Evolutionary conservation across 2,888 invertebrate genomes (phyloP).

Genomic region (Lasioglossum vierecki): DNA sequence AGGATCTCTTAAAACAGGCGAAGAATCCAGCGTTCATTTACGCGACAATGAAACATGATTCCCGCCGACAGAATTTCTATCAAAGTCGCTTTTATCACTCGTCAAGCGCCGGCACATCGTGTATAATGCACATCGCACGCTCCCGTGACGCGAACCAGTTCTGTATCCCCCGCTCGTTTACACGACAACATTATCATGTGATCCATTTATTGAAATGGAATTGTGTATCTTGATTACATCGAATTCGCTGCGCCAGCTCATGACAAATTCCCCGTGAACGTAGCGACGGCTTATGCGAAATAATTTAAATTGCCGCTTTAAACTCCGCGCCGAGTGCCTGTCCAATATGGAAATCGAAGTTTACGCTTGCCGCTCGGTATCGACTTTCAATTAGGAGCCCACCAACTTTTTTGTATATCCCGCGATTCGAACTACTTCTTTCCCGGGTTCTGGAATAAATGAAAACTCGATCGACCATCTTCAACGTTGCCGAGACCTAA

Average conservation of each 20-base stretch:
- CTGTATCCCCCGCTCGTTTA: slow-evolving; percentile 9
- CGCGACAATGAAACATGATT: background rate
- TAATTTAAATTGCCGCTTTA: slow-evolving; percentile 40
- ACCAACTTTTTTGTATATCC: background rate
- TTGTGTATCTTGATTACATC: slow-evolving; percentile 42
- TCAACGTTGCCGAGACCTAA: background rate
- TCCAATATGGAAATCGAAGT: slow-evolving; percentile 38
- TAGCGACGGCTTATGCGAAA: slow-evolving; percentile 28
- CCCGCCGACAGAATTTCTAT: background rate
- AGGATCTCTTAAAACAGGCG: background rate
- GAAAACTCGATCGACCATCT: background rate
- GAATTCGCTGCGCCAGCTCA: slow-evolving; percentile 18
- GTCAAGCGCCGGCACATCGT: background rate
- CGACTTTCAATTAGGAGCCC: slow-evolving; percentile 31
- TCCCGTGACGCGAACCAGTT: background rate
- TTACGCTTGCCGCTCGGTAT: background rate
- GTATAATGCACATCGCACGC: background rate
- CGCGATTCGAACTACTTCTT: background rate
- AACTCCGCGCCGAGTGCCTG: background rate
- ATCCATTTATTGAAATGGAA: slow-evolving; percentile 32
- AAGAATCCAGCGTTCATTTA: background rate
- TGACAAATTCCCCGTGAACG: slow-evolving; percentile 38
- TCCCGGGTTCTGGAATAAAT: background rate
- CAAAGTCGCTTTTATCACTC: background rate
- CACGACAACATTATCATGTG: slow-evolving; percentile 31